Evolutionary conservation across 1,140 invertebrate species (phyloP), one percentile per base, ranked within the genome.

Genomic region (Ostrea edulis): DNA sequence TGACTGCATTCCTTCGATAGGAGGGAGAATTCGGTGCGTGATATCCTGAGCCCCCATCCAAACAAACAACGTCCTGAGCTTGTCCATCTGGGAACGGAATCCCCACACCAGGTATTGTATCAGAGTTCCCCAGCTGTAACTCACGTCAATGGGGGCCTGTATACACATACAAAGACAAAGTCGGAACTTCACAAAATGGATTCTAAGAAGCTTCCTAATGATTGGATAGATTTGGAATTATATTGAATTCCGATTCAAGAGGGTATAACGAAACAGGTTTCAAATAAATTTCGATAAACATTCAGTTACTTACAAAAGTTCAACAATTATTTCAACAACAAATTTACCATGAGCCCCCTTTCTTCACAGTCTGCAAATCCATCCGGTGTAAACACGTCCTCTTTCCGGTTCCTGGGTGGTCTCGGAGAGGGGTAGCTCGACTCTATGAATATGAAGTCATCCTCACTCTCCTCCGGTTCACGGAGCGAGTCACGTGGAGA

Each of bases 21-120:
- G 55, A 62, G 55, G 55, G 55, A 62, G 55, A 20, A 62, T 62
- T 62, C 55, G 55, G 22, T 84, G 86, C 7, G 52, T 68, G 8
- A 65, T 52, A 9, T 53, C 7, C 51, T 89, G 88, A n/a, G 71
- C 55, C 4, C 53, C 87, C 77, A 90, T 54, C 89, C 89, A 90
- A 20, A 88, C 68, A 51, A 87, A 90, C 25, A 90, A 20, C 11
- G 89, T 53, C n/a, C 89, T 53, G 12, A 89, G 82, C 62, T 87
- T 89, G 68, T 90, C 82, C 8, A 90, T 35, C 65, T 88, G 87
- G 5, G 85, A 87, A 0, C 84, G 84, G 1, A 84, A 35, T 11
- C 82, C 86, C 54, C 62, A 20, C 14, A 84, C 89, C 17, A 90
- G 54, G 35, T 82, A 62, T 3, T 62, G 54, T 12, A 90, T 71